Percentiles rank a stretch among this genome's conserved stretches.
phyloP scores from a whole-genome alignment of 1,140 invertebrate genomes.

The Zelostemma sp. region DNA sequence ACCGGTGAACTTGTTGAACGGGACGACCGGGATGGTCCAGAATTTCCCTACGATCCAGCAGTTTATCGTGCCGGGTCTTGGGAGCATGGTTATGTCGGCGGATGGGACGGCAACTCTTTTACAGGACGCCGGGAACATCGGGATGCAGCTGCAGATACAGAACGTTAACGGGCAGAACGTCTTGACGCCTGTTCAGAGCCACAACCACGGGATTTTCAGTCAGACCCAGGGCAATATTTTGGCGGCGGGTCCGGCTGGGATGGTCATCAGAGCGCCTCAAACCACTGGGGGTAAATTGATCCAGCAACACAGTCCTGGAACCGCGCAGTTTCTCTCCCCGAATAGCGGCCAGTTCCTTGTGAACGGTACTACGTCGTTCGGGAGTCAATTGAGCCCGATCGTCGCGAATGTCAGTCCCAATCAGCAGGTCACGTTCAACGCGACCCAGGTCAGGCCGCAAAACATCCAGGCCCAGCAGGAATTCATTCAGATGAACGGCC shows the following conservation, averaged over 20 bases:
- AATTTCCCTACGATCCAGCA: slow-evolving; percentile 86
- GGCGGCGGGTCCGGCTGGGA: slow-evolving; percentile 78
- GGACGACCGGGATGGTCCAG: slow-evolving; percentile 78
- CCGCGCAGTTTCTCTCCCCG: slow-evolving; percentile 79
- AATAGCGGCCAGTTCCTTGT: slow-evolving; percentile 80
- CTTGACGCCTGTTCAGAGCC: slow-evolving; percentile 79
- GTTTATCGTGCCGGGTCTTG: slow-evolving; percentile 84
- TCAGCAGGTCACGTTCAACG: slow-evolving; percentile 77
- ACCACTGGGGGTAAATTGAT: slow-evolving; percentile 81
- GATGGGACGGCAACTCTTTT: slow-evolving; percentile 77
- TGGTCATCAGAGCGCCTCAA: slow-evolving; percentile 81
- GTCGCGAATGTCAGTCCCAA: slow-evolving; percentile 81
- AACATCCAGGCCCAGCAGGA: slow-evolving; percentile 75
- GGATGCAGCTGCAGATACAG: slow-evolving; percentile 82
- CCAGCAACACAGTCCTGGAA: slow-evolving; percentile 76
- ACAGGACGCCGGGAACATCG: slow-evolving; percentile 77
- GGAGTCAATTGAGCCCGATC: slow-evolving; percentile 83
- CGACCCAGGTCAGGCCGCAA: slow-evolving; percentile 69
- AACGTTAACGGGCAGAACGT: slow-evolving; percentile 85
- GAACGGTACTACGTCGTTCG: slow-evolving; percentile 76
- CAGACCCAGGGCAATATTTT: slow-evolving; percentile 75
- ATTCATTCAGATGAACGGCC: slow-evolving; percentile 80
- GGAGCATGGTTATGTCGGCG: slow-evolving; percentile 82
- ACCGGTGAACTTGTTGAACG: slow-evolving; percentile 83
- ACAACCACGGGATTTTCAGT: slow-evolving; percentile 68